Evolutionary conservation across 1,140 invertebrate species (phyloP), one percentile per base, ranked within the genome.

Genomic region (Hormaphis cornu): DNA sequence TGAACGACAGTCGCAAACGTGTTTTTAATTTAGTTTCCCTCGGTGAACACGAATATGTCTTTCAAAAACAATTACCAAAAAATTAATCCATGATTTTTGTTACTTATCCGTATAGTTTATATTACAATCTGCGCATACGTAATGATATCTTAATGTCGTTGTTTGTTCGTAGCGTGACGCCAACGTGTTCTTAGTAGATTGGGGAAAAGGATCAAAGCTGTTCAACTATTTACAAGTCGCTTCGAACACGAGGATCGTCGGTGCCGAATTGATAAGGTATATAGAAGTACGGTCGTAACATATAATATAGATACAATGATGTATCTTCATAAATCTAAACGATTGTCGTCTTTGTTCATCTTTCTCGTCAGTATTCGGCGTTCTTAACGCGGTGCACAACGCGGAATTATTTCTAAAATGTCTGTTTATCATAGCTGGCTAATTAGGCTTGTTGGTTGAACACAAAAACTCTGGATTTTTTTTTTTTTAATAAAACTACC

Each of bases 241-340:
- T 35, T 75, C 79, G 5, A 80, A 80, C 46, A 79, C 76, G 10
- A 73, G 79, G 56, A 73, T 79, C 4, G 79, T 79, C 4, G 78
- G 74, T 14, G 78, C 78, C 20, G 69, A 73, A 69, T 35, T 71
- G 74, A 22, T 26, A 16, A 53, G 71, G 71, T 72, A 58, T 20
- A 61, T 26, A 69, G 37, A 50, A 50, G 10, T 35, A 48, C 4
- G 10, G 54, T 35, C 24, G 20, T 58, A 12, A 2, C 12, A 46
- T 20, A 46, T 66, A 46, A 20, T 22, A 28, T 42, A 30, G 22
- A 1, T 24, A 26, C 10, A 24, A 2, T 28, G 10, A 24, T 30
- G n/a, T n/a, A n/a, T n/a, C n/a, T n/a, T n/a, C n/a, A n/a, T n/a
- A n/a, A n/a, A n/a, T 10, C 50, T 53, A 9, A 22, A 53, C 20